These are phyloP conservation scores for Paradoxurus hermaphroditus DNA, from an alignment of 2,113 vertebrate species.

Conservation along the genomic window DNA sequence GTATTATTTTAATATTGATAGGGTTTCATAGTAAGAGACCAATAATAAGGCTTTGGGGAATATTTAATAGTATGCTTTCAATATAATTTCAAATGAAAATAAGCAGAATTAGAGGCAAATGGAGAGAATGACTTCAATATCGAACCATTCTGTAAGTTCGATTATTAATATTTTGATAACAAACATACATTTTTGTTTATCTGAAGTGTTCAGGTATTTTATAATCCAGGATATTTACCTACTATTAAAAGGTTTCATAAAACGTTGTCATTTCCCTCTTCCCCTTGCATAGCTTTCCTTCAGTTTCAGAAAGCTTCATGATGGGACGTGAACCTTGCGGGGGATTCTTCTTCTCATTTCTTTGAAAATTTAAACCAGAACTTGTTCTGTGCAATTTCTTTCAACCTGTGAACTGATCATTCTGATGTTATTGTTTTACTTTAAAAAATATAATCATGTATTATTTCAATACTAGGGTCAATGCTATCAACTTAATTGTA, in stretches of 20 bases:
- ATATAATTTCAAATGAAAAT: not conserved
- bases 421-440: not conserved
- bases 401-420: not conserved
- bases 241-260: not conserved
- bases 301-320: not conserved
- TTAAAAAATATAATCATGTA: not conserved
- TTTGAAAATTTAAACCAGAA: not conserved
- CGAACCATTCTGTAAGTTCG: not conserved
- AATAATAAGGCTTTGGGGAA: not conserved
- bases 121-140: not conserved
- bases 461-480: not conserved
- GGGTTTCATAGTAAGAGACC: not conserved
- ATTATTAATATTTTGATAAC: not conserved
- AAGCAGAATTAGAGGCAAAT: not conserved
- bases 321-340: not conserved
- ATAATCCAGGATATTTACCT: not conserved
- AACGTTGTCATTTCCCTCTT: not conserved
- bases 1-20: not conserved
- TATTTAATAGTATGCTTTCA: not conserved
- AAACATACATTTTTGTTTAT: not conserved
- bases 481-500: not conserved
- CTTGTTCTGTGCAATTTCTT: not conserved
- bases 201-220: not conserved
- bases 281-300: not conserved
- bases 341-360: not conserved